Evolutionary conservation across 2,888 invertebrate species (phyloP).

Genomic region (Coelopa pilipes): DNA sequence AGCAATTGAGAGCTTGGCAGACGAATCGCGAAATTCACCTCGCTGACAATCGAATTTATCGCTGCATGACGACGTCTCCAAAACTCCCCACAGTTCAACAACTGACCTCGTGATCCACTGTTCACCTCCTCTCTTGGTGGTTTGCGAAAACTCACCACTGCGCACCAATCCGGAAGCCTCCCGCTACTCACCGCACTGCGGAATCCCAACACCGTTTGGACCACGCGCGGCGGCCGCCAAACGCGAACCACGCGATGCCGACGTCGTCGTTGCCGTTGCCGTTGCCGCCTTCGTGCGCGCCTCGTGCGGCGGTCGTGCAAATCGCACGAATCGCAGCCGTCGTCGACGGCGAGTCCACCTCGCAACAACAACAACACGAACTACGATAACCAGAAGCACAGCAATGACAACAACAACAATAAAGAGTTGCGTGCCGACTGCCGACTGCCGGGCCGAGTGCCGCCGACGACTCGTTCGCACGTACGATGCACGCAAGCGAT

Average conservation of each 20-base stretch:
- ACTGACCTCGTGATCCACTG: no score
- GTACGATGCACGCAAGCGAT: slow-evolving; percentile 17
- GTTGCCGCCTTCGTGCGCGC: slow-evolving; percentile 36
- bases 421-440: neutral
- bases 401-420: neutral
- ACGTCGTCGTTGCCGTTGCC: no score
- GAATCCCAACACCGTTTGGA: neutral
- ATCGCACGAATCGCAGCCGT: slow-evolving; percentile 31
- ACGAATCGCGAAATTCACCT: no score
- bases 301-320: slow-evolving; percentile 47
- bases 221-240: neutral
- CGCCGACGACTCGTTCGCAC: slow-evolving; percentile 9
- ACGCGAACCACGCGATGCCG: neutral
- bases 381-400: slow-evolving; percentile 17
- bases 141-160: no score
- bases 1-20: no score
- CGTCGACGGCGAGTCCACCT: no score
- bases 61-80: no score
- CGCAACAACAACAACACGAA: slow-evolving; percentile 26
- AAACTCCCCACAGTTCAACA: no score
- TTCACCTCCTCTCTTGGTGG: no score
- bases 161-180: neutral
- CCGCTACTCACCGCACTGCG: neutral
- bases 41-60: no score
- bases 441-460: neutral